These are phyloP conservation scores for Picus viridis DNA, from an alignment of 2,797 vertebrate genomes.

Conservation along the genomic window DNA sequence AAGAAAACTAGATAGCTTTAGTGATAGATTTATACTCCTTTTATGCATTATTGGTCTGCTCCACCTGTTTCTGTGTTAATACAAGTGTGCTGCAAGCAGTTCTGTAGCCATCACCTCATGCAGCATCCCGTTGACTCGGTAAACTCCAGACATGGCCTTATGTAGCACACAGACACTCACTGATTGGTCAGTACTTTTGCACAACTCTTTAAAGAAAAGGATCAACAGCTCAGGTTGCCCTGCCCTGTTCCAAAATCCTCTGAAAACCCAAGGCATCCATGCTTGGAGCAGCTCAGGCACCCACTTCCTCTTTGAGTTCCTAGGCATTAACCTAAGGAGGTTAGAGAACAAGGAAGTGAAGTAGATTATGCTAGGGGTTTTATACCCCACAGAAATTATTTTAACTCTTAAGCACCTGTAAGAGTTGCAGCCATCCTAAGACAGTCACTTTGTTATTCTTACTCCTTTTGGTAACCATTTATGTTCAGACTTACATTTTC, in stretches of 20 bases:
- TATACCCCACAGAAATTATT: background rate
- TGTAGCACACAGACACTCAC: no score
- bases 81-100: background rate
- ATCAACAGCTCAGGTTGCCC: rapidly evolving
- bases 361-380: background rate
- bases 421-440: background rate
- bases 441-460: background rate
- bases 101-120: background rate
- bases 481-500: background rate
- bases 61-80: background rate
- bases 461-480: background rate
- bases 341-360: background rate
- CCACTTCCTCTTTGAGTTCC: background rate
- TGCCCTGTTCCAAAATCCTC: background rate
- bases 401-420: background rate
- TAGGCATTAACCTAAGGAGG: background rate
- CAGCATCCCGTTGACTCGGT: background rate
- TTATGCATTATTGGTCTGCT: background rate
- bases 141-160: no score
- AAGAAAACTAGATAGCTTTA: background rate
- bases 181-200: background rate
- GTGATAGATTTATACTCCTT: background rate
- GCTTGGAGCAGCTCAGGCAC: background rate
- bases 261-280: background rate
- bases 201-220: background rate